Evolutionary conservation across 2,888 invertebrate species (phyloP), one percentile per base, ranked within the genome.

Genomic region (Cheilosia pagana): DNA sequence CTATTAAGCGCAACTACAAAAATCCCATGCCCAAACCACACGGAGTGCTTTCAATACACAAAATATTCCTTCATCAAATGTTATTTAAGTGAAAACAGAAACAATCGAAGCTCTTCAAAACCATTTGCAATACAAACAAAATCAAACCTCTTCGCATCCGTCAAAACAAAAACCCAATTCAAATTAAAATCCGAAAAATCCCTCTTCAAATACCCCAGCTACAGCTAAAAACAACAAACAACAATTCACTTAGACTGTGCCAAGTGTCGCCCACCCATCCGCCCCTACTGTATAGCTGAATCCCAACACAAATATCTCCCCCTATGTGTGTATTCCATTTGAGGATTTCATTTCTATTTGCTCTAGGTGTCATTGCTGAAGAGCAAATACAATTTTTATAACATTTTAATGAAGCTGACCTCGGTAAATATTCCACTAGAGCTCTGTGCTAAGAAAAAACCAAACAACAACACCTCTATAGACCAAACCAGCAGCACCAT

Each of bases 331-430:
- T 35, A 41, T 12, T 41, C 21, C 67, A 43, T 43, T 52, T 52
- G 21, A 21, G 14, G 25, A 39, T 68, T 68, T 60, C 60, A 52
- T 60, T 68, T 63, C 50, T 50, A 50, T 63, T 70, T 43, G 50
- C 50, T 67, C 19, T 60, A 62, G 59, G 74, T 81, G 74, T 75
- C 62, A 63, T 77, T 65, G 68, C 21, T 60, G 63, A 70, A 71
- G 62, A 45, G 67, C 71, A 77, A 72, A 71, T 82, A 76, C 71
- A 82, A 82, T 60, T 77, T 77, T 82, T 77, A 82, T 71, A 77
- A 82, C 77, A 67, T 82, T 82, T 82, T 82, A 82, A 82, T 82
- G 82, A 82, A 82, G 82, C 77, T 82, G 82, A 82, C 82, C 82
- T 82, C 82, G 76, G 82, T 82, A 71, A 82, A 82, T 81, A 75